Evolutionary conservation across 2,113 vertebrate species (phyloP), one percentile per base, ranked within the genome.

Genomic region (Trinectes maculatus): DNA sequence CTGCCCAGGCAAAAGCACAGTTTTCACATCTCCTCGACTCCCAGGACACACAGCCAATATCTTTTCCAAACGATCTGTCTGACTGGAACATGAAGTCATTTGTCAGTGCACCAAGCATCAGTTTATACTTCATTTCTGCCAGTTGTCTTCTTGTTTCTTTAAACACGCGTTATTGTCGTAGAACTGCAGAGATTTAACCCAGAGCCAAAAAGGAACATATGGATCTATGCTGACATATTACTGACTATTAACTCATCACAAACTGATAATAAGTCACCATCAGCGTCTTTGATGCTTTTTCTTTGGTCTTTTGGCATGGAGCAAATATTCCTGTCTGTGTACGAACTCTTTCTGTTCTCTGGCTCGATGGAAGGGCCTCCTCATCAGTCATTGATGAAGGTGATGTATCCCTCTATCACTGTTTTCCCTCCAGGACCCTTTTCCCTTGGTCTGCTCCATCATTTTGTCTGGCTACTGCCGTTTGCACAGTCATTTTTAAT

Each of bases 11-110:
- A 80, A 47, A 51, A 25, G 10, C 15, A 39, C 21, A 25, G 69
- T 77, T 82, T 77, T 66, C 51, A 72, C 65, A 65, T 80, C 71
- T 88, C 74, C 60, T 71, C 24, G 2, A 13, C 31, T 75, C 53
- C 59, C 44, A 40, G 33, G 55, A 52, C 46, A 62, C 39, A 40
- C 43, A 61, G 59, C 64, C 72, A 80, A 55, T 79, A 83, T 68
- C 52, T 44, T 77, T 77, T 72, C 68, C 61, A 69, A 79, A 58
- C 39, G 5, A 73, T 74, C 62, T 55, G 31, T 71, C 54, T 59
- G 69, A 69, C 21, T 9, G 42, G 58, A 70, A 64, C 62, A 58
- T 43, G 26, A 69, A 60, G 47, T 31, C 58, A 82, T 85, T 70
- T 72, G 65, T 76, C 65, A 69, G 21, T 57, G 51, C 53, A 49